These are phyloP conservation scores for Nothoprocta perdicaria DNA, from an alignment of 2,113 vertebrate species.

Conservation along the genomic window DNA sequence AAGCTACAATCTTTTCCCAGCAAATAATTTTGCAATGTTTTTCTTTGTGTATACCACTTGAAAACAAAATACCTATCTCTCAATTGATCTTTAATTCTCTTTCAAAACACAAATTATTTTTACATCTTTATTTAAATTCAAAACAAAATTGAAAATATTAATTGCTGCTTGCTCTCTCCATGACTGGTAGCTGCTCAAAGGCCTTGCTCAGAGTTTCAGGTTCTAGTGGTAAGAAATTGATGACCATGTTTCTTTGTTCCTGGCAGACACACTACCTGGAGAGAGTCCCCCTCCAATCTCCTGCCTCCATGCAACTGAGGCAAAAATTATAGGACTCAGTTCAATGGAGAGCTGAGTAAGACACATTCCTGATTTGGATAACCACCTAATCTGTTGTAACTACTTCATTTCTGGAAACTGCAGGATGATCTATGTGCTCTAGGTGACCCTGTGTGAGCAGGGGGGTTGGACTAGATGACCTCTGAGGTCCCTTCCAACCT, in stretches of 20 bases:
- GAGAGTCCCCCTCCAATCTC: not conserved
- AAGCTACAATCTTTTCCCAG: not conserved
- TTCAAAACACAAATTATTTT: conserved; percentile 7
- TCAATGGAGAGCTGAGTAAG: not conserved
- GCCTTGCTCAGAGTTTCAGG: not conserved
- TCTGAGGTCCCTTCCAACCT: too few relatives aligned
- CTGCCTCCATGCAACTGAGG: not conserved
- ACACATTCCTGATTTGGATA: not conserved
- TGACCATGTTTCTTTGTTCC: not conserved
- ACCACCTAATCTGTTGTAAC: not conserved
- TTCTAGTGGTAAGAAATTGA: not conserved
- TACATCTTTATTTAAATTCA: not conserved
- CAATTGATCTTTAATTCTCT: not conserved
- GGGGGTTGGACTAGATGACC: too few relatives aligned
- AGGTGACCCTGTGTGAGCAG: too few relatives aligned
- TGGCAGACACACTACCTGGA: not conserved
- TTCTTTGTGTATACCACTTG: not conserved
- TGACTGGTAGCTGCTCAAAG: not conserved
- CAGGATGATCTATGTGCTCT: not conserved
- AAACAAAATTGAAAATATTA: not conserved
- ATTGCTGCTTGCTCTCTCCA: not conserved
- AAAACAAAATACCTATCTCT: not conserved
- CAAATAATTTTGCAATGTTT: not conserved
- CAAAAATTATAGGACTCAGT: not conserved
- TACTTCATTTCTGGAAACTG: not conserved